phyloP scores from a whole-genome alignment of 2,888 invertebrate species.

The Ormia ochracea region DNA sequence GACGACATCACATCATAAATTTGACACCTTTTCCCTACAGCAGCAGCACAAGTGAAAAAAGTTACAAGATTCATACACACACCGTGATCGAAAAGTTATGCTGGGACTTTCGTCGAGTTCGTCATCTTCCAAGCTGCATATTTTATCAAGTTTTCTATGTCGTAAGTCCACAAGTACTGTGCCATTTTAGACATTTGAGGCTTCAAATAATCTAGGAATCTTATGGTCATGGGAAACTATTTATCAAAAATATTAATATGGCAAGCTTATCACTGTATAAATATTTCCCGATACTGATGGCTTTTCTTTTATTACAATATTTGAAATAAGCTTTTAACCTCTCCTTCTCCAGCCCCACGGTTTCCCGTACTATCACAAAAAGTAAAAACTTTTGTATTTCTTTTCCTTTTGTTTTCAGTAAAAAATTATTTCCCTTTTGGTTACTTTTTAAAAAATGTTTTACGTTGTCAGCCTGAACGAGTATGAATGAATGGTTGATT shows the following conservation, averaged over 20 bases:
- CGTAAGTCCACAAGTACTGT: no score
- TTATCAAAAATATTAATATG: no score
- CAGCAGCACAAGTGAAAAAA: background rate
- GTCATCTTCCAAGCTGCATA: no score
- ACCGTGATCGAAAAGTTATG: background rate
- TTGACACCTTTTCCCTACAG: conserved; percentile 57
- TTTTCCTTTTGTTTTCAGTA: conserved; percentile 6
- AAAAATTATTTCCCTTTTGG: conserved; percentile 9
- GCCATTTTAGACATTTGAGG: no score
- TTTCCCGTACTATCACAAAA: background rate
- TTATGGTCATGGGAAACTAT: no score
- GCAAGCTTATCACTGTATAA: no score
- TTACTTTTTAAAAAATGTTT: background rate
- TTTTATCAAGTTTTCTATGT: no score
- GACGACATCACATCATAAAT: conserved; percentile 55
- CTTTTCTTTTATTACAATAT: no score
- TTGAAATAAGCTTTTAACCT: no score
- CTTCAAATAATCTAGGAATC: no score
- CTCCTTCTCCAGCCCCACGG: background rate
- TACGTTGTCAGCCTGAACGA: background rate
- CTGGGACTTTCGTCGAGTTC: no score
- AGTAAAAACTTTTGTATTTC: background rate
- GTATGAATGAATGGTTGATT: background rate
- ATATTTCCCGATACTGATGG: no score
- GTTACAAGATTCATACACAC: background rate